phyloP scores from a whole-genome alignment of 2,888 invertebrate genomes.

The Acleris emargana region DNA sequence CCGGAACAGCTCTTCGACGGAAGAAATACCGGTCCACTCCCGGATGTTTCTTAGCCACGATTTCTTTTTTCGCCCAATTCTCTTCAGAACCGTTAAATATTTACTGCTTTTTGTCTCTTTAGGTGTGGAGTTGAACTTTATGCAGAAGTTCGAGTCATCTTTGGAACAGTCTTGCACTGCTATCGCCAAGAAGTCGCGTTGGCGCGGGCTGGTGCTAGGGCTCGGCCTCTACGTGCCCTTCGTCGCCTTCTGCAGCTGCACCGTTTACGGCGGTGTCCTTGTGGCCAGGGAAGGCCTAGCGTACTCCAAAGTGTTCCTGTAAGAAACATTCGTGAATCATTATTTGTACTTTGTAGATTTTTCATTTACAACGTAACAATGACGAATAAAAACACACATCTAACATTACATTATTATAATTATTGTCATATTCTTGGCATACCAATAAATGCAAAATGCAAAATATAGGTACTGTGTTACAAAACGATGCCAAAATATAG shows the following conservation, averaged over 20 bases:
- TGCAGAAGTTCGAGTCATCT: slow-evolving; percentile 65
- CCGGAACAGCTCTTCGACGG: too few relatives aligned
- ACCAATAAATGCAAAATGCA: too few relatives aligned
- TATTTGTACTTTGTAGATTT: slow-evolving; percentile 7
- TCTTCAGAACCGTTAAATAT: too few relatives aligned
- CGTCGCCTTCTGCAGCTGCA: slow-evolving; percentile 83
- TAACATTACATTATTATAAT: too few relatives aligned
- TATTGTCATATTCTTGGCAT: too few relatives aligned
- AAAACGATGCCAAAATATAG: too few relatives aligned
- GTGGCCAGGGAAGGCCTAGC: slow-evolving; percentile 76
- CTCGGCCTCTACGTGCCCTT: slow-evolving; percentile 84
- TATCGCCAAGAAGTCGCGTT: slow-evolving; percentile 72
- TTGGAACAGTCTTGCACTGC: slow-evolving; percentile 64
- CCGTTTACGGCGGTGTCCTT: slow-evolving; percentile 84
- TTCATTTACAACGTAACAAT: too few relatives aligned
- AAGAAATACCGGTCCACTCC: too few relatives aligned
- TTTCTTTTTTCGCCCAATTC: too few relatives aligned
- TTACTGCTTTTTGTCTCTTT: neutral
- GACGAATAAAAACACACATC: too few relatives aligned
- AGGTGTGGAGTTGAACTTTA: slow-evolving; percentile 66
- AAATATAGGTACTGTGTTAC: too few relatives aligned
- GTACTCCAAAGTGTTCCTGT: slow-evolving; percentile 84
- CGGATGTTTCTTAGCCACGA: too few relatives aligned
- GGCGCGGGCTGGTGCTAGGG: slow-evolving; percentile 84
- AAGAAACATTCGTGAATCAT: slow-evolving; percentile 37